phyloP scores from a whole-genome alignment of 1,140 invertebrate genomes.

The Drosophila rhopaloa region DNA sequence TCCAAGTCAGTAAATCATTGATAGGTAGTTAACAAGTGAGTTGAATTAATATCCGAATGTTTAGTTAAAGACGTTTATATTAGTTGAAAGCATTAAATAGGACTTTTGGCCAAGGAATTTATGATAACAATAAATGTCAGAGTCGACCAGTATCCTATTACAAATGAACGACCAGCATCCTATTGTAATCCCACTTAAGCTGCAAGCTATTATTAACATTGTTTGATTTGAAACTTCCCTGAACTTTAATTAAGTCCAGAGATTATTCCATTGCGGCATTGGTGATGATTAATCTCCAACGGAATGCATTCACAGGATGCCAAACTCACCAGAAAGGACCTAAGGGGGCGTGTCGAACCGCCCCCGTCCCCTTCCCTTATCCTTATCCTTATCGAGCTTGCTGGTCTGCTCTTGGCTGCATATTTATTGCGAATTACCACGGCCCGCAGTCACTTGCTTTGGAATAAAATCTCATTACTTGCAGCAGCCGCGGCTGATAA shows the following conservation, averaged over 20 bases:
- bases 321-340: not conserved
- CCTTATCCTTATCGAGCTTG: not conserved
- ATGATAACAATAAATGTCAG: not conserved
- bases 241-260: conserved; percentile 36
- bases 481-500: conserved; percentile 72
- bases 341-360: not conserved
- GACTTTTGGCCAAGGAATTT: not conserved
- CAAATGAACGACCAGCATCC: not conserved
- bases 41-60: not conserved
- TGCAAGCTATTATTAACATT: conserved; percentile 20
- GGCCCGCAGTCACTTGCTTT: conserved; percentile 41
- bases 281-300: conserved; percentile 20
- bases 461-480: conserved; percentile 77
- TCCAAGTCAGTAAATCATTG: conserved; percentile 1
- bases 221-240: conserved; percentile 6
- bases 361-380: not conserved
- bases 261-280: conserved; percentile 12
- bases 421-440: conserved; percentile 80
- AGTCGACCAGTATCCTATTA: not conserved
- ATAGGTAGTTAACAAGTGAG: conserved; percentile 6
- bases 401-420: conserved; percentile 50
- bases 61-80: not conserved
- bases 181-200: conserved; percentile 11
- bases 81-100: no score
- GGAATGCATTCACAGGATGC: conserved; percentile 30